A percentile compares a stretch with the other conserved stretches of the same genome.
Conservation (phyloP, 1,140 invertebrate species). For the Portunus trituberculatus region DNA sequence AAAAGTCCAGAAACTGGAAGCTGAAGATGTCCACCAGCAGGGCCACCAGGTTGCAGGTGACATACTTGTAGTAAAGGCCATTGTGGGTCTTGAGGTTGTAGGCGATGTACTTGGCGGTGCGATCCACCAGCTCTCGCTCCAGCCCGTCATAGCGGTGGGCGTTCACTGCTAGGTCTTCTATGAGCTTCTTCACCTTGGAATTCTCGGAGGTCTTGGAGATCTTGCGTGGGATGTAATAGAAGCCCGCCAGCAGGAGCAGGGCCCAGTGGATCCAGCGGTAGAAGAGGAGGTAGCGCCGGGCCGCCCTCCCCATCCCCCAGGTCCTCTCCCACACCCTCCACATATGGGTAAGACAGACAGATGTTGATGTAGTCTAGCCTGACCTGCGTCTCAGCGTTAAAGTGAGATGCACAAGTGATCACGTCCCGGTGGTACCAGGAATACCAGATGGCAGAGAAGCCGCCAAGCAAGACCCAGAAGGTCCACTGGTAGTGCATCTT, state of each 20-base stretch:
- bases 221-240: slow-evolving; percentile 73
- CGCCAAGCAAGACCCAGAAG: slow-evolving; percentile 70
- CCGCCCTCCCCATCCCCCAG: slow-evolving; percentile 50
- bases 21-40: slow-evolving; percentile 72
- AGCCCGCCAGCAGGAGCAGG: slow-evolving; percentile 67
- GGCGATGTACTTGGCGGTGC: slow-evolving; percentile 69
- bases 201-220: slow-evolving; percentile 73
- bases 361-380: slow-evolving; percentile 74
- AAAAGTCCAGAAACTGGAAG: slow-evolving; percentile 76
- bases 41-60: slow-evolving; percentile 73
- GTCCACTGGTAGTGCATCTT: slow-evolving; percentile 76
- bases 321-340: slow-evolving; percentile 51
- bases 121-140: slow-evolving; percentile 66
- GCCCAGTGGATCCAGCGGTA: slow-evolving; percentile 73
- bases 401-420: slow-evolving; percentile 73
- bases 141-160: slow-evolving; percentile 67
- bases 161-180: slow-evolving; percentile 70
- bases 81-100: slow-evolving; percentile 73
- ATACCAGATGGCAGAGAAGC: slow-evolving; percentile 73
- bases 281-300: slow-evolving; percentile 69
- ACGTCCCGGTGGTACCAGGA: slow-evolving; percentile 73
- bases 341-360: slow-evolving; percentile 70
- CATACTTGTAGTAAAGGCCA: slow-evolving; percentile 75
- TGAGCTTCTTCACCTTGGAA: slow-evolving; percentile 72
- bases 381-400: slow-evolving; percentile 73